Evolutionary conservation across 2,797 vertebrate species (phyloP).

Genomic region (Alca torda): DNA sequence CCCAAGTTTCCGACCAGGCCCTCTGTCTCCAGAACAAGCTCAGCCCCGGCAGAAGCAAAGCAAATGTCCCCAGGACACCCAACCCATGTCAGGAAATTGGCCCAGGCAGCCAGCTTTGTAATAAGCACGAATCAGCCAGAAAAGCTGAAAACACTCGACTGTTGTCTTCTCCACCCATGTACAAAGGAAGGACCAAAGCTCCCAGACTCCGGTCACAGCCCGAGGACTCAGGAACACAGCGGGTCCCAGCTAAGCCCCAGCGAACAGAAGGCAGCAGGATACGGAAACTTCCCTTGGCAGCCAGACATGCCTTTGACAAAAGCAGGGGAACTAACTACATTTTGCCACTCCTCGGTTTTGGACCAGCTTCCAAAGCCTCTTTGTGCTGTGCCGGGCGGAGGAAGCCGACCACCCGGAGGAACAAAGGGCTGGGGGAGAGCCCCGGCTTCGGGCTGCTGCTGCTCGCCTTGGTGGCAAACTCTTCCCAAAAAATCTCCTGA

Average conservation of each 20-base stretch:
- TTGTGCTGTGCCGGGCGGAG: background rate
- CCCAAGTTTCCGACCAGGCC: background rate
- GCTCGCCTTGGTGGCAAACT: background rate
- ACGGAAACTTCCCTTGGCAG: constrained; percentile 61
- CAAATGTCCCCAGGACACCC: constrained; percentile 25
- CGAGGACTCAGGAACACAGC: background rate
- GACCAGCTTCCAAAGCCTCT: constrained; percentile 46
- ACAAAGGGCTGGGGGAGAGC: constrained; percentile 45
- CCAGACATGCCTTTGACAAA: constrained; percentile 16
- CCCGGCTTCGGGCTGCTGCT: background rate
- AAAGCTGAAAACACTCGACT: constrained; percentile 25
- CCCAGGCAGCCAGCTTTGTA: background rate
- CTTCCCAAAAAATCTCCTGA: constrained; percentile 2
- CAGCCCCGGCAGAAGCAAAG: background rate
- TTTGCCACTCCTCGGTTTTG: constrained; percentile 36
- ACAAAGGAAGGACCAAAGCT: constrained; percentile 34
- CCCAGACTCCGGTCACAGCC: background rate
- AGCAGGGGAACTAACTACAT: constrained; percentile 28
- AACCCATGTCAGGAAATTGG: background rate
- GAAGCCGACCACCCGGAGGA: constrained; percentile 50
- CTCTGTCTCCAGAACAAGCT: background rate
- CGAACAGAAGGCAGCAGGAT: constrained; percentile 46
- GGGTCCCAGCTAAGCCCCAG: constrained; percentile 7
- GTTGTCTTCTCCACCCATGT: background rate
- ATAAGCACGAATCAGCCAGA: background rate